Conservation (phyloP, 2,797 vertebrate species). For the Myotis vivesi region DNA sequence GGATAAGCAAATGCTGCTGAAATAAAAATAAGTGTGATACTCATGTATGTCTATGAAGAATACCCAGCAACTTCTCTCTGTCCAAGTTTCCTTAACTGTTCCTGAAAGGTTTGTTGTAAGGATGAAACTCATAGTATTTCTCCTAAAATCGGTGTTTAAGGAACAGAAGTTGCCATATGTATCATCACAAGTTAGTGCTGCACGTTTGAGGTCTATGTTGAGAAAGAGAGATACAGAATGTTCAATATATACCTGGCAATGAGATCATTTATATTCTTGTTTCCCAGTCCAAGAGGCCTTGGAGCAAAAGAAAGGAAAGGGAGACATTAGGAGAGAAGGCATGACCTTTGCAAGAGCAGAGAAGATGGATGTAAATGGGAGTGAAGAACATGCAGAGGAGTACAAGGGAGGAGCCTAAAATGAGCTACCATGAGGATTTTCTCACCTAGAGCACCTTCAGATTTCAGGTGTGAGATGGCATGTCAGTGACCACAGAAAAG, state of each 20-base stretch:
- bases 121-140: neutral
- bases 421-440: neutral
- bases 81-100: neutral
- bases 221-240: neutral
- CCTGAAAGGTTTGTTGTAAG: neutral
- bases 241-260: neutral
- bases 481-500: neutral
- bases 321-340: neutral
- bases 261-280: neutral
- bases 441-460: neutral
- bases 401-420: neutral
- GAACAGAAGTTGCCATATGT: neutral
- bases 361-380: neutral
- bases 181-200: neutral
- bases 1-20: neutral
- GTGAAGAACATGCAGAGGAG: neutral
- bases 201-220: neutral
- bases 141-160: neutral
- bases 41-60: neutral
- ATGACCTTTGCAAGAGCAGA: neutral
- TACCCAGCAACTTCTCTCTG: neutral
- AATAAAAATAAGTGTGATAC: constrained; percentile 16
- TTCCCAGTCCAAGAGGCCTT: neutral
- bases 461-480: neutral
- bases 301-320: neutral